Conservation (phyloP, 1,140 invertebrate genomes). For the Palaemon carinicauda region DNA sequence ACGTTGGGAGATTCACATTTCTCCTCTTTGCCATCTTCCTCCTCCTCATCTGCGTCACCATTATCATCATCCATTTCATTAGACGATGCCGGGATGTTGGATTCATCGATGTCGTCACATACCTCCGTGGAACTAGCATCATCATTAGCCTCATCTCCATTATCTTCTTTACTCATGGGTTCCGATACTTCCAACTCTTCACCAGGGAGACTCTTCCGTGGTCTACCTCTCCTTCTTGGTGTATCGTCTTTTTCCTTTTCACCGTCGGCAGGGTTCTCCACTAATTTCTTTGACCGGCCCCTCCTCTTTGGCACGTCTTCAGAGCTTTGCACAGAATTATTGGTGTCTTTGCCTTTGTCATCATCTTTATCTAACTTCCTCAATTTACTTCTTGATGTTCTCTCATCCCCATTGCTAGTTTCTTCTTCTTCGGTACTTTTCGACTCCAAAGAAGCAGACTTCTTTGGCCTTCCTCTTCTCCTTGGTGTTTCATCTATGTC, state of each 20-base stretch:
- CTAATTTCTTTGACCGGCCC: constrained; percentile 29
- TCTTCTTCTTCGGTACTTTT: background rate
- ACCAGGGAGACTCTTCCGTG: background rate
- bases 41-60: constrained; percentile 47
- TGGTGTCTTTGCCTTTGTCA: background rate
- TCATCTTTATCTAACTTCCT: background rate
- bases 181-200: background rate
- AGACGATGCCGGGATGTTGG: background rate
- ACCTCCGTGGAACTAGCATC: too few species aligned
- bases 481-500: background rate
- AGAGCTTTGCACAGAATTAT: background rate
- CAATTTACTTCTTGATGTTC: background rate
- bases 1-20: background rate
- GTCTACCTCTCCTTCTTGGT: background rate
- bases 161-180: background rate
- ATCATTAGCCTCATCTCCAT: too few species aligned
- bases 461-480: background rate
- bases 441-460: background rate
- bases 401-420: background rate
- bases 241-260: background rate
- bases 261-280: background rate
- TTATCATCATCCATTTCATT: too few species aligned
- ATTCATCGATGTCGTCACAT: background rate
- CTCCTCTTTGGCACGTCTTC: constrained; percentile 12
- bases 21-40: too few species aligned